phyloP scores from a whole-genome alignment of 1,140 invertebrate species.

The Drosophila sechellia region DNA sequence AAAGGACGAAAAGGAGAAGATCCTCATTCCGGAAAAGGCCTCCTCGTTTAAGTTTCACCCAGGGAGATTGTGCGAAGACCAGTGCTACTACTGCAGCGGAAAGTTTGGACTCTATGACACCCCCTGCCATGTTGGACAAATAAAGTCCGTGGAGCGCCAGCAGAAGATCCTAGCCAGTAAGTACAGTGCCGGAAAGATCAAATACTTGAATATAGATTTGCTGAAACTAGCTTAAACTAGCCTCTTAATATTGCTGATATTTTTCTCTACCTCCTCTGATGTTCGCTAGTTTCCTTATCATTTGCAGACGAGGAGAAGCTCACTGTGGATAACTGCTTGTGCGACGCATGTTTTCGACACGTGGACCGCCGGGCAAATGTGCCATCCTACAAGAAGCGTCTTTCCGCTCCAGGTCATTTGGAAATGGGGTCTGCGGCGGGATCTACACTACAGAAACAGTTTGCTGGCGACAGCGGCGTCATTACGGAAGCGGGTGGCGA shows the following conservation, averaged over 20 bases:
- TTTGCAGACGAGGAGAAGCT: slow-evolving; percentile 89
- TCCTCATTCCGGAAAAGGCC: slow-evolving; percentile 93
- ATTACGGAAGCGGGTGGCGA: slow-evolving; percentile 16
- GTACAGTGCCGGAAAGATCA: slow-evolving; percentile 12
- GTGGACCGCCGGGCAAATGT: slow-evolving; percentile 91
- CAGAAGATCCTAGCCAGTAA: slow-evolving; percentile 90
- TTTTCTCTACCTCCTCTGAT: slow-evolving; percentile 4
- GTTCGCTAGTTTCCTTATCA: background rate
- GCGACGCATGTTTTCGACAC: slow-evolving; percentile 93
- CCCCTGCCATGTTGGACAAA: slow-evolving; percentile 93
- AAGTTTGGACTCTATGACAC: slow-evolving; percentile 94
- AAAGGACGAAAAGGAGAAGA: slow-evolving; percentile 87
- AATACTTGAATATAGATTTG: background rate
- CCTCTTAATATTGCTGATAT: slow-evolving; percentile 1
- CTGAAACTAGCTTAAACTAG: background rate
- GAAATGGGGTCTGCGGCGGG: slow-evolving; percentile 34
- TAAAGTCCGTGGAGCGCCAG: slow-evolving; percentile 91
- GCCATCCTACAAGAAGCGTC: slow-evolving; percentile 86
- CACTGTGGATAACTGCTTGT: slow-evolving; percentile 92
- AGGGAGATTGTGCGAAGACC: slow-evolving; percentile 90
- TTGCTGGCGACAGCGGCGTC: slow-evolving; percentile 23
- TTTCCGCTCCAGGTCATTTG: slow-evolving; percentile 75
- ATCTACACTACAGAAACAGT: slow-evolving; percentile 40
- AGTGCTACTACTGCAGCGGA: slow-evolving; percentile 93
- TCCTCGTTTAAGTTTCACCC: slow-evolving; percentile 94